Conservation (phyloP, 2,113 vertebrate species). For the Apistogramma diplotaenia region DNA sequence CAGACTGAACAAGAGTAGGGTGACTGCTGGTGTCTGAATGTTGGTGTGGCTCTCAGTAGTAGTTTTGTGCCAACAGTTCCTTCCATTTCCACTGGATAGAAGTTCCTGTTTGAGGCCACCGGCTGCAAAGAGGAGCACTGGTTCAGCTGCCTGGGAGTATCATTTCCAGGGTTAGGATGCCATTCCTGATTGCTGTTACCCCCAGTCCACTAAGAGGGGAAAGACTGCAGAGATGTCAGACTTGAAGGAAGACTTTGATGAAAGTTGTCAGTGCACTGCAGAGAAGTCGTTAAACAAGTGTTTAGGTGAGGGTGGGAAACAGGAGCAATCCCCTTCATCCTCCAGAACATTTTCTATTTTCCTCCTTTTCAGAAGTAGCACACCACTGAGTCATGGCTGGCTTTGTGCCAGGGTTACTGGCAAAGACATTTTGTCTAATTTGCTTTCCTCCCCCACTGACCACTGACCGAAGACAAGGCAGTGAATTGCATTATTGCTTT, state of each 20-base stretch:
- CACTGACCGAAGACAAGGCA: neutral
- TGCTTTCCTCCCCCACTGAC: neutral
- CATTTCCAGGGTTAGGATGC: neutral
- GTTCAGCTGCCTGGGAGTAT: conserved; percentile 16
- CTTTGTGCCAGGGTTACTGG: neutral
- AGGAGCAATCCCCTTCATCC: neutral
- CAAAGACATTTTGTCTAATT: neutral
- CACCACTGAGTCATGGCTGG: neutral
- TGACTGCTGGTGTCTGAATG: neutral
- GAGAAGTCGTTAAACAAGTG: neutral
- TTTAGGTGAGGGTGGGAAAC: neutral
- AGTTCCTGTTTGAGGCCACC: neutral
- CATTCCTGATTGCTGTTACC: conserved; percentile 1
- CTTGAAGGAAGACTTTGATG: neutral
- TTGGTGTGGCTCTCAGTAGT: neutral
- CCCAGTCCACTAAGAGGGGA: rapidly evolving
- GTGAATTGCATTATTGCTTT: neutral
- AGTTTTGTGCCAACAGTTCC: neutral
- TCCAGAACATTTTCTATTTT: neutral
- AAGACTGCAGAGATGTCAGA: neutral
- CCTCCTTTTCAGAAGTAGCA: neutral
- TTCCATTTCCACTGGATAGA: neutral
- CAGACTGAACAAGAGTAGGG: neutral
- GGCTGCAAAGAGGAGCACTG: neutral
- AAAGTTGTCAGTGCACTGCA: neutral